Base-by-base conservation (phyloP, 1,140 invertebrate species). In the Drosophila tsacasi region DNA sequence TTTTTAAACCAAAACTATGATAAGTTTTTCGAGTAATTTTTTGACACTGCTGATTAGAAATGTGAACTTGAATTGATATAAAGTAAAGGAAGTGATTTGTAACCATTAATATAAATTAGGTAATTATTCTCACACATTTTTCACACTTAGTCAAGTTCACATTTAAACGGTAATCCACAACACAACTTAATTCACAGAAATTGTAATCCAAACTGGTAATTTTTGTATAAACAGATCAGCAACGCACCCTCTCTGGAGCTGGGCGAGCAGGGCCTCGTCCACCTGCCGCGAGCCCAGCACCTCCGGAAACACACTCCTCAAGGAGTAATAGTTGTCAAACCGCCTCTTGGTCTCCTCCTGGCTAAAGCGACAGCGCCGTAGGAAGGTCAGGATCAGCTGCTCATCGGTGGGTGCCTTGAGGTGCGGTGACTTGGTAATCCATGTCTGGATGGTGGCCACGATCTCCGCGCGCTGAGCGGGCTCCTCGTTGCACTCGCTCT, bases 301-400 rank as follows among this genome's bases (percentile, higher is more conserved):
- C 69, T 96, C 95, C 2, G 95, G 95, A 23, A 95, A 93, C 10
- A 94, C 82, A 17, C 93, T 93, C 76, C 93, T 93, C 49, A 96
- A 87, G 3, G 95, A 94, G 76, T 95, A 95, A 86, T 94, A 95
- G 92, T 94, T 94, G 71, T 96, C 95, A 3, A 96, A 72, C 75
- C 95, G 95, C 72, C 94, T 89, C 84, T 96, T 96, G 7, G 94
- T 94, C 76, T 94, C 93, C 91, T 96, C 95, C 71, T 96, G 91
- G 75, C 95, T 96, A 85, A 95, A 96, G 83, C 96, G 96, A 76
- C 95, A 95, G 42, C 95, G 95, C 4, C 95, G 93, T 40, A 96
- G 91, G 84, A 96, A 95, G 40, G 93, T 93, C 44, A 95, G 72
- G 9, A 96, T 69, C 81, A 94, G 94, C 76, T 94, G 94, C 73